Conservation (phyloP, 2,797 vertebrate genomes). For the Crypturellus tataupa region DNA sequence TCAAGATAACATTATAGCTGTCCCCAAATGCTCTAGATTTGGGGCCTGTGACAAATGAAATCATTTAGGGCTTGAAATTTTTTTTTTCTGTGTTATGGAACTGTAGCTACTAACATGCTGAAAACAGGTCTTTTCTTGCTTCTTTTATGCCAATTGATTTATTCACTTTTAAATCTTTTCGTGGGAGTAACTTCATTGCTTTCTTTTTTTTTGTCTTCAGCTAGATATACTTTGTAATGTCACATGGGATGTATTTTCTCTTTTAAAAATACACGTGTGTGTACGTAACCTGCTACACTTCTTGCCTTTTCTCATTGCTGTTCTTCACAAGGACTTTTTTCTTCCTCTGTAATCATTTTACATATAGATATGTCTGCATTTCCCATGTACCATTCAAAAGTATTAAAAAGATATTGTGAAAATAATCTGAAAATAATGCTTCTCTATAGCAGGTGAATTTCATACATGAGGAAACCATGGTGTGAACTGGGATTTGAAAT, state of each 20-base stretch:
- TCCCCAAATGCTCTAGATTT: conserved; percentile 70
- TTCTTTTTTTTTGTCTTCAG: neutral
- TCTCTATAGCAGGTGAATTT: neutral
- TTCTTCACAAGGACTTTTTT: neutral
- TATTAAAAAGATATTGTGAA: neutral
- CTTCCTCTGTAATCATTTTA: neutral
- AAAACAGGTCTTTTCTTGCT: neutral
- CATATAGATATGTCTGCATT: no score
- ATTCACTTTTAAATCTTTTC: neutral
- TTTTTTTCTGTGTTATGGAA: neutral
- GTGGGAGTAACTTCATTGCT: neutral
- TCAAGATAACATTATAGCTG: conserved; percentile 77
- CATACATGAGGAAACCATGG: neutral
- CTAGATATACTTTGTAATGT: neutral
- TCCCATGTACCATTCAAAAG: neutral
- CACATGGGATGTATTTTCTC: neutral
- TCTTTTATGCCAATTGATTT: neutral
- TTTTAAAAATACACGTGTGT: neutral
- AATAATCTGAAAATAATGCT: neutral
- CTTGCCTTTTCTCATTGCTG: neutral
- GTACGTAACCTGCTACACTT: neutral
- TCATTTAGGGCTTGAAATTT: conserved; percentile 42
- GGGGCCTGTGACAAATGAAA: conserved; percentile 69
- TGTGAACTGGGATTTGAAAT: neutral
- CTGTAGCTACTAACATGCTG: neutral